Evolutionary conservation across 2,113 vertebrate genomes (phyloP), one percentile per base, ranked within the genome.

Genomic region (Dasypus novemcinctus): DNA sequence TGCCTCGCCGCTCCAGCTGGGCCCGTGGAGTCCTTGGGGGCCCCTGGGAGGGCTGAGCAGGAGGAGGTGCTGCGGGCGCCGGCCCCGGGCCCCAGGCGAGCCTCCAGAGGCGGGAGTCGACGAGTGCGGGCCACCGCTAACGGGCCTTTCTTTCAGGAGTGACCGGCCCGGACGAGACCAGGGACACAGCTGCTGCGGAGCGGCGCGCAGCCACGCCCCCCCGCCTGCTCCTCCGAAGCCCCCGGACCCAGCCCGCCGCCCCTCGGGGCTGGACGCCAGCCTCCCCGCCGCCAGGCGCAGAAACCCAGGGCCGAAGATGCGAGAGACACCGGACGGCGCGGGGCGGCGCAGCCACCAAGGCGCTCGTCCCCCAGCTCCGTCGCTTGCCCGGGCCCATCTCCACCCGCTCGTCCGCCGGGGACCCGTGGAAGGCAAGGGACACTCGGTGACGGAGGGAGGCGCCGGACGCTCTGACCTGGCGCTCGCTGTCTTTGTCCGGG

Each of bases 251-350:
- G 84, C 63, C 46, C 38, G 14, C 90, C 2, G 25, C 54, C 85
- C 84, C 87, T 91, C 88, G 72, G 95, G 83, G 63, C 29, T 20
- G 13, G 79, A 76, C 46, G 11, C 54, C 68, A 80, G 57, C n/a
- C 66, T 69, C 21, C 49, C 14, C 57, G 6, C 33, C 4, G 1
- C 85, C 0, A 25, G 95, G 87, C 79, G 79, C 92, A 72, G 84
- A 92, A 90, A 74, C 71, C 79, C 80, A 43, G 83, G 94, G 96
- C 97, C 97, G 97, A 97, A 97, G 97, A 97, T 79, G 86, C 86
- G 1, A 95, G 76, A 95, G 93, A 91, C 38, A 8, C 78, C 33
- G 71, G 80, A 68, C 46, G 7, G 41, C 25, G 27, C 0, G 27
- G 46, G 69, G n/a, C n/a, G n/a, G n/a, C n/a, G n/a, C n/a, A n/a